Base-by-base conservation (phyloP, 1,140 invertebrate species). In the Drosophila littoralis region DNA sequence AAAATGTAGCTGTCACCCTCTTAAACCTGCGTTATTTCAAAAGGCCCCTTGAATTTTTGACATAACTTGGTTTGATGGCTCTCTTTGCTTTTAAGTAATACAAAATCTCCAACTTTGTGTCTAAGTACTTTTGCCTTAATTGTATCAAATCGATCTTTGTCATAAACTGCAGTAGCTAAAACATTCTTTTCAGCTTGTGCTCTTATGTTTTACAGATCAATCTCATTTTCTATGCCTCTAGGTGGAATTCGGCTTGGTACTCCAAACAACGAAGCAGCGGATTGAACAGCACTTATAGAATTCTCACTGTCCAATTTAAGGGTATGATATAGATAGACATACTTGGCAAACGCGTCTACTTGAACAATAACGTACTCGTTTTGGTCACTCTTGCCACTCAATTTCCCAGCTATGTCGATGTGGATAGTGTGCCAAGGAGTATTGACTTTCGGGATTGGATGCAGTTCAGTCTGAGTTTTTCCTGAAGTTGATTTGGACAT, bases 51-150 rank as follows among this genome's bases (percentile, higher is more conserved):
- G 66, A 67, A 91, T 59, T 91, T 92, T 0, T 81, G 71, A 67
- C 84, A 79, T 9, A 91, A 55, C 68, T 91, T 92, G 1, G 83
- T 84, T 73, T 91, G 89, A 78, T 91, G 84, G 17, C 85, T 60
- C 42, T 92, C 78, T 55, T 92, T 70, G 46, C 92, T 91, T 78
- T 85, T 15, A 38, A 91, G 48, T 6, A 91, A 43, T 9, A 91
- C 91, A 67, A 77, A 84, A 69, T 92, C 91, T 38, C 85, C 88
- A 12, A 86, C 81, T 46, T 40, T 52, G 75, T 91, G 83, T 43
- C 43, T 65, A 55, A 46, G 22, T 7, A 91, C 8, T 36, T 77
- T 90, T 15, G 90, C 81, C 40, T 90, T 92, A 45, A 38, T 81
- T 33, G 52, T 75, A 69, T 91, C 84, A 76, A 92, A 91, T 45